phyloP scores from a whole-genome alignment of 1,140 invertebrate species.

The Sinella curviseta region DNA sequence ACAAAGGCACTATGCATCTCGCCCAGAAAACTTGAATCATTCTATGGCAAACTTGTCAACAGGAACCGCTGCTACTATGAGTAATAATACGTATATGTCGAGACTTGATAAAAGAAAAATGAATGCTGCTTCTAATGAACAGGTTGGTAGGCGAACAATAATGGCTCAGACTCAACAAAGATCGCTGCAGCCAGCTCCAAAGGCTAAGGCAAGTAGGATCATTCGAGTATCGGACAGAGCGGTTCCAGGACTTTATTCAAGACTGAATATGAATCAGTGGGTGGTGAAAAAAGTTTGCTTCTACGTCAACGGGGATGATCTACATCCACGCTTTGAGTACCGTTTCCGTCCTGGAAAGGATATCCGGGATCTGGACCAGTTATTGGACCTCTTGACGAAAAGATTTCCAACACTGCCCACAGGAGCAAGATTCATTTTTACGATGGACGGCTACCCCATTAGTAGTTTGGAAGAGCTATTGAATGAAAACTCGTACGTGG shows the following conservation, averaged over 20 bases:
- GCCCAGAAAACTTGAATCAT: not conserved
- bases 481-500: slow-evolving; percentile 86
- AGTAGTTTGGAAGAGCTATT: slow-evolving; percentile 80
- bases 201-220: not conserved
- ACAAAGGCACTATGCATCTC: not conserved
- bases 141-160: not conserved
- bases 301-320: slow-evolving; percentile 89
- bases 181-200: not conserved
- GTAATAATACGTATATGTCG: not conserved
- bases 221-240: not conserved
- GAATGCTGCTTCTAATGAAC: not conserved
- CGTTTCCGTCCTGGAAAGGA: slow-evolving; percentile 84
- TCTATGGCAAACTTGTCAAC: not conserved
- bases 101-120: not conserved
- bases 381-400: slow-evolving; percentile 79
- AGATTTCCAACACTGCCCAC: slow-evolving; percentile 73
- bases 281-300: slow-evolving; percentile 79
- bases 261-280: slow-evolving; percentile 64
- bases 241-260: slow-evolving; percentile 34
- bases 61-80: not conserved
- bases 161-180: not conserved
- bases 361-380: slow-evolving; percentile 79
- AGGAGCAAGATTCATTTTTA: slow-evolving; percentile 85
- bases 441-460: slow-evolving; percentile 82
- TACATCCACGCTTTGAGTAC: slow-evolving; percentile 84